Conservation (phyloP, 1,140 invertebrate species). For the Eurosta solidaginis region DNA sequence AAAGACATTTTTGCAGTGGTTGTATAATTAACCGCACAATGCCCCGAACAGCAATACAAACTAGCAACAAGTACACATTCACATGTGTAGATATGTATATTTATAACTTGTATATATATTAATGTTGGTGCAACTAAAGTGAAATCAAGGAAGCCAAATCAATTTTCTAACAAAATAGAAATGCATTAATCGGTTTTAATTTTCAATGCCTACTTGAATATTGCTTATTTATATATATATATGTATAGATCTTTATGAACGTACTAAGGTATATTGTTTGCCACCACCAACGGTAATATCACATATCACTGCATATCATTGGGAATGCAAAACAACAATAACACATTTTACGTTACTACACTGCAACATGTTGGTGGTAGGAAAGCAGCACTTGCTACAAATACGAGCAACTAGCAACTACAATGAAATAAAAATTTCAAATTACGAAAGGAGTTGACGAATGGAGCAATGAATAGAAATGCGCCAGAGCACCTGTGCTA, state of each 20-base stretch:
- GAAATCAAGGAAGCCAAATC: conserved; percentile 28
- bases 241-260: no score
- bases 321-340: not conserved
- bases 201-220: not conserved
- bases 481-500: not conserved
- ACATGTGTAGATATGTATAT: not conserved
- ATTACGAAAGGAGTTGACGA: not conserved
- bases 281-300: not conserved
- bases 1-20: not conserved
- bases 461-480: not conserved
- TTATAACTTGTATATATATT: not conserved
- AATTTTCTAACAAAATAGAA: conserved; percentile 23
- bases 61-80: not conserved
- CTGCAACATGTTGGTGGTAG: not conserved
- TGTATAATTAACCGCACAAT: conserved; percentile 22
- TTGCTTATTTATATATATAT: no score
- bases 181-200: conserved; percentile 23
- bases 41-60: not conserved
- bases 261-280: not conserved
- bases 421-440: not conserved
- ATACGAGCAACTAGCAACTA: no score
- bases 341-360: not conserved
- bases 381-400: conserved; percentile 16
- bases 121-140: not conserved
- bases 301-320: conserved; percentile 3